Percentiles rank a stretch among this genome's conserved stretches.
These are phyloP conservation scores for Zaprionus lineosus DNA, from an alignment of 2,888 invertebrate species.

Conservation along the genomic window DNA sequence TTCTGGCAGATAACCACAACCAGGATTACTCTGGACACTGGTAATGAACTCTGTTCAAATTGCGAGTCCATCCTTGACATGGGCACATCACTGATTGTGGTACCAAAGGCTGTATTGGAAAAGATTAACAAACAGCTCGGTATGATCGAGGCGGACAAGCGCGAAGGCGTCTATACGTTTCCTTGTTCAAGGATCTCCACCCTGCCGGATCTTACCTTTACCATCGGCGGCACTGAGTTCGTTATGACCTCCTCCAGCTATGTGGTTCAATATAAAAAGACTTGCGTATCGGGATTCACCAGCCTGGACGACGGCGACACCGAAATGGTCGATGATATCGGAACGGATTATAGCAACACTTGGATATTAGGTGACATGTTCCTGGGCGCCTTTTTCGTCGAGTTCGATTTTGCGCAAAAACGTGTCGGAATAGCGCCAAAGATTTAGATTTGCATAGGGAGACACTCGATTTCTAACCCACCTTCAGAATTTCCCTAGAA, in stretches of 20 bases:
- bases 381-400: constrained; percentile 95
- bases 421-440: constrained; percentile 92
- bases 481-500: no score
- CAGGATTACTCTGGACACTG: constrained; percentile 83
- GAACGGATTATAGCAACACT: constrained; percentile 80
- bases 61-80: constrained; percentile 97
- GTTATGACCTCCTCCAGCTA: constrained; percentile 91
- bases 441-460: no score
- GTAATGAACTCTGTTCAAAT: constrained; percentile 85
- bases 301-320: constrained; percentile 86
- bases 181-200: constrained; percentile 89
- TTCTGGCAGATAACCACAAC: constrained; percentile 98
- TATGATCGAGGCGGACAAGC: constrained; percentile 12
- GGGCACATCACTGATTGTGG: constrained; percentile 96
- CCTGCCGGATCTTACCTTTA: constrained; percentile 90
- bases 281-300: constrained; percentile 96
- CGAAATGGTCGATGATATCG: constrained; percentile 16
- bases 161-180: constrained; percentile 89
- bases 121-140: constrained; percentile 35
- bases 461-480: no score
- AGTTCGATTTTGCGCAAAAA: constrained; percentile 93
- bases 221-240: constrained; percentile 89
- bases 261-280: constrained; percentile 85
- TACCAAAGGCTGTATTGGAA: constrained; percentile 79
- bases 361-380: constrained; percentile 99